These are phyloP conservation scores for Psilopogon haemacephalus DNA, from an alignment of 2,113 vertebrate genomes.

Conservation along the genomic window DNA sequence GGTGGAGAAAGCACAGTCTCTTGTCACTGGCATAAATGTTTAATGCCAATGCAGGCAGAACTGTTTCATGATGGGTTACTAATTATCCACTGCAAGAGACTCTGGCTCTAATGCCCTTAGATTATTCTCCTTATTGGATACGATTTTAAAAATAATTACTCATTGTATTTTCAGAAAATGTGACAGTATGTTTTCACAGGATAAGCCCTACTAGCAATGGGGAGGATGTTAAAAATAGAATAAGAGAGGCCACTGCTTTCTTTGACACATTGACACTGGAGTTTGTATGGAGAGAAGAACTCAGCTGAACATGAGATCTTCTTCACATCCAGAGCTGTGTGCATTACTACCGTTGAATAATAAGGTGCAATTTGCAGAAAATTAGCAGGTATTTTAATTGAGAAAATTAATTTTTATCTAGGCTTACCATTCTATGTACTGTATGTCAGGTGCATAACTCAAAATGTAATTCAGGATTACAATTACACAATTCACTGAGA, in stretches of 20 bases:
- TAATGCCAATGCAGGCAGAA: constrained; percentile 20
- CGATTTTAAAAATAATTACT: constrained; percentile 15
- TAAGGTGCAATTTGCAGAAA: not conserved
- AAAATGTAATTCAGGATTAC: not conserved
- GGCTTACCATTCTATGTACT: not conserved
- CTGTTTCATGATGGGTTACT: not conserved
- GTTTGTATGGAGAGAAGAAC: not conserved
- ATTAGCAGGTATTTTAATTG: not conserved
- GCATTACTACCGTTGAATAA: not conserved
- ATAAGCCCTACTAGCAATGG: not conserved
- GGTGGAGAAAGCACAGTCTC: not conserved
- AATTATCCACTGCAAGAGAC: constrained; percentile 4
- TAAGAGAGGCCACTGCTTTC: not conserved
- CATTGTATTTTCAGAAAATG: constrained; percentile 12
- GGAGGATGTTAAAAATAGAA: constrained; percentile 4
- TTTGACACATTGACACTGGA: not conserved
- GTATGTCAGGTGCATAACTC: not conserved
- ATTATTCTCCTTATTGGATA: constrained; percentile 6
- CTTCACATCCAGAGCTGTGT: not conserved
- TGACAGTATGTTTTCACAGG: not conserved
- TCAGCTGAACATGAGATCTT: not conserved
- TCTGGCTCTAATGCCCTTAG: not conserved
- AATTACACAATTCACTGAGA: not conserved
- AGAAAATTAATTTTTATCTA: not conserved
- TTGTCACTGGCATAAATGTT: constrained; percentile 23